Percentiles rank a stretch among this genome's conserved stretches.
These are phyloP conservation scores for Acromyrmex heyeri DNA, from an alignment of 1,140 invertebrate genomes.

Conservation along the genomic window DNA sequence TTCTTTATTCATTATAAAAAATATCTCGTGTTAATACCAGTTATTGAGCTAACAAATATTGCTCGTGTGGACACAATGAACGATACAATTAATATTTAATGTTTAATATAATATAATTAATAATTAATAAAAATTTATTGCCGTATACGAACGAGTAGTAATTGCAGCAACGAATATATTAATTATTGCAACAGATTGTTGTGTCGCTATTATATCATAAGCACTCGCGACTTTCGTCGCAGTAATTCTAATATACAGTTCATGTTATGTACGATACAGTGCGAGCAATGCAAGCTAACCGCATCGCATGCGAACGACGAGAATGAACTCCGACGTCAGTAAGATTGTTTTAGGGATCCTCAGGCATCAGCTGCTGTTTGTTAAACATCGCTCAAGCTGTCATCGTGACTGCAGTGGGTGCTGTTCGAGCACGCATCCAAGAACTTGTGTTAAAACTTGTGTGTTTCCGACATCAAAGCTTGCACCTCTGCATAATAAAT, in stretches of 20 bases:
- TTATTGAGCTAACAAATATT: background rate
- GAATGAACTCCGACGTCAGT: constrained; percentile 73
- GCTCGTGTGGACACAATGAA: background rate
- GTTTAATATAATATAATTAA: background rate
- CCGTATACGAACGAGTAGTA: background rate
- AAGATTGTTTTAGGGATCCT: constrained; percentile 71
- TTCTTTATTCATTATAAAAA: background rate
- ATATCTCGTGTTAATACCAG: background rate
- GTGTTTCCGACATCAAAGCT: background rate
- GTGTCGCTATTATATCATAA: background rate
- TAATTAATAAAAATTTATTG: background rate
- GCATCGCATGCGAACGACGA: constrained; percentile 65
- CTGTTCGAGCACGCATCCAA: background rate
- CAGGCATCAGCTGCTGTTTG: constrained; percentile 78
- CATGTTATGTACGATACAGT: background rate
- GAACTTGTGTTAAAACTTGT: constrained; percentile 13
- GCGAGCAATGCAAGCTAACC: constrained; percentile 7
- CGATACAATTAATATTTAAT: constrained; percentile 1
- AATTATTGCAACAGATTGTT: background rate
- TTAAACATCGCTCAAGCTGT: constrained; percentile 80
- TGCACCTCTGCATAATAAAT: background rate
- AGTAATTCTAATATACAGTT: constrained; percentile 30
- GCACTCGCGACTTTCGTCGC: background rate
- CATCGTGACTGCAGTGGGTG: constrained; percentile 60
- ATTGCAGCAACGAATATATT: background rate